Evolutionary conservation across 2,797 vertebrate genomes (phyloP).

Genomic region (Ceyx erithaca): DNA sequence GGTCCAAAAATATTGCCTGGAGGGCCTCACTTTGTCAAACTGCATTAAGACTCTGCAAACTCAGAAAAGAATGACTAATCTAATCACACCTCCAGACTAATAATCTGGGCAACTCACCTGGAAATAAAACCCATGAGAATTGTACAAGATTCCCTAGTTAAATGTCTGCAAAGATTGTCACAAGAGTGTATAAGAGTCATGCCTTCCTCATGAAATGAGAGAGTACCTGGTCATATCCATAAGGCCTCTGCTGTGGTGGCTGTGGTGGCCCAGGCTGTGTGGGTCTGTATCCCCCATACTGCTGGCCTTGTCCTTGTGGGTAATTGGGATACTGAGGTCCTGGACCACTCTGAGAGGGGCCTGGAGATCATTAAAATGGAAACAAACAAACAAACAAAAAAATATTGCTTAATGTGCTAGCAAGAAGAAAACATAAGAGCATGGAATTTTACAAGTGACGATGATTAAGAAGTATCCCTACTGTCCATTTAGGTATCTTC

Average conservation of each 20-base stretch:
- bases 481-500: background rate
- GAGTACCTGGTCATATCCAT: slow-evolving; percentile 96
- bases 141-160: background rate
- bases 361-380: slow-evolving; percentile 70
- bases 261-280: slow-evolving; percentile 95
- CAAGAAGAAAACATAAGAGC: background rate
- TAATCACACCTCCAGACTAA: background rate
- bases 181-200: background rate
- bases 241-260: slow-evolving; percentile 95
- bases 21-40: background rate
- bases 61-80: background rate
- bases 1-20: background rate
- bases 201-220: background rate
- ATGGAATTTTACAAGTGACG: background rate
- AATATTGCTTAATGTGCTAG: background rate
- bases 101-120: background rate
- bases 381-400: background rate
- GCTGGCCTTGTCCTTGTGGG: slow-evolving; percentile 96
- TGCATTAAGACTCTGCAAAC: background rate
- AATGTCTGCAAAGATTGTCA: background rate
- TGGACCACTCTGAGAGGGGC: slow-evolving; percentile 90
- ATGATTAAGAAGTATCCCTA: background rate
- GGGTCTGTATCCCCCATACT: slow-evolving; percentile 93
- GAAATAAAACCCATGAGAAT: background rate
- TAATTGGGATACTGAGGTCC: slow-evolving; percentile 96